These are phyloP conservation scores for Lithobius niger DNA, from an alignment of 1,140 invertebrate genomes.

Conservation along the genomic window DNA sequence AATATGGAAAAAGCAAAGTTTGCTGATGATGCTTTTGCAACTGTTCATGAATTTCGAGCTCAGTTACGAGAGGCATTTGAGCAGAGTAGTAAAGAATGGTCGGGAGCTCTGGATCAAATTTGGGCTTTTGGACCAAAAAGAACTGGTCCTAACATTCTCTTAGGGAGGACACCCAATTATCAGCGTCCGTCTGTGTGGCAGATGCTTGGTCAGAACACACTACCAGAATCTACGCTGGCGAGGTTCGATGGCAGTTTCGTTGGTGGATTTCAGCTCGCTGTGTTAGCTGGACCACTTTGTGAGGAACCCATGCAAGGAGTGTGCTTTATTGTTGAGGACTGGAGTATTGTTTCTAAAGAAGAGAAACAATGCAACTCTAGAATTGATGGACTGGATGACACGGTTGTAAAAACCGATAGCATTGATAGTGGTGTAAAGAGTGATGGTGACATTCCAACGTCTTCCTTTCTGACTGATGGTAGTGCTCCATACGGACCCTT, in stretches of 20 bases:
- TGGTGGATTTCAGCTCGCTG: slow-evolving; percentile 88
- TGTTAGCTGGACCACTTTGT: slow-evolving; percentile 76
- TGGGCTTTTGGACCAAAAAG: slow-evolving; percentile 84
- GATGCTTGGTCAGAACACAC: slow-evolving; percentile 19
- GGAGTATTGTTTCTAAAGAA: slow-evolving; percentile 36
- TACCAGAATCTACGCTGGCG: slow-evolving; percentile 14
- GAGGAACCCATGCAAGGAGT: slow-evolving; percentile 94
- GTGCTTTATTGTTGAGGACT: slow-evolving; percentile 73
- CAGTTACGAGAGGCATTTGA: slow-evolving; percentile 49
- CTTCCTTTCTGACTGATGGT: not conserved
- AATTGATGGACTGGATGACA: slow-evolving; percentile 10
- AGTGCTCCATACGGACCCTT: slow-evolving; percentile 34
- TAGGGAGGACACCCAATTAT: slow-evolving; percentile 50
- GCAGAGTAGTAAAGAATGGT: slow-evolving; percentile 41
- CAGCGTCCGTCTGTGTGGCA: slow-evolving; percentile 33
- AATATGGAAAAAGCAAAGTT: slow-evolving; percentile 12
- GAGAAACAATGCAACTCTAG: not conserved
- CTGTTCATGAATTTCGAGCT: slow-evolving; percentile 44
- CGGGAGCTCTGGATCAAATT: slow-evolving; percentile 51
- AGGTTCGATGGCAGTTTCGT: slow-evolving; percentile 63
- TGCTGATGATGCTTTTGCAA: slow-evolving; percentile 37
- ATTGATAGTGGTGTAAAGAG: slow-evolving; percentile 1
- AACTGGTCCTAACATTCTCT: slow-evolving; percentile 74
- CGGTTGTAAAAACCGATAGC: slow-evolving; percentile 10
- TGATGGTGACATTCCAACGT: not conserved